Percentiles rank a stretch among this genome's conserved stretches.
Conservation (phyloP, 2,113 vertebrate genomes). For the Aptenodytes patagonicus region DNA sequence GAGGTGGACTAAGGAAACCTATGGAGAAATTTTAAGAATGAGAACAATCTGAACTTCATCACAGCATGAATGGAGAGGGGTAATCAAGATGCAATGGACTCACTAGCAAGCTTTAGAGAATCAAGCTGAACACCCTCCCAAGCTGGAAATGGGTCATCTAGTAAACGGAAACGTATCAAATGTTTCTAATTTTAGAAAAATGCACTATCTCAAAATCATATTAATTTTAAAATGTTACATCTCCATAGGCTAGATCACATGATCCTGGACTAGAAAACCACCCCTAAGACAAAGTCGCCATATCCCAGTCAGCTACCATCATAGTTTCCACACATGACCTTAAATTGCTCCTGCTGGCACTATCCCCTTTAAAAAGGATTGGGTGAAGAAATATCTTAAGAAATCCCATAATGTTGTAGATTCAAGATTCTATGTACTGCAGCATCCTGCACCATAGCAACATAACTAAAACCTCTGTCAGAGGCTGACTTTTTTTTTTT, state of each 20-base stretch:
- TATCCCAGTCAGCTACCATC: not conserved
- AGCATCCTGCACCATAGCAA: constrained; percentile 13
- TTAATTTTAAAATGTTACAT: not conserved
- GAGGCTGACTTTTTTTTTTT: not conserved
- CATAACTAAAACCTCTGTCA: not conserved
- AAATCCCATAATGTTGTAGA: not conserved
- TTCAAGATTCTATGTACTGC: not conserved
- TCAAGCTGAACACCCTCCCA: not conserved
- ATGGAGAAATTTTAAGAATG: not conserved
- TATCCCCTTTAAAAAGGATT: not conserved
- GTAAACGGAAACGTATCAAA: not conserved
- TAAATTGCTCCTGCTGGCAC: not conserved
- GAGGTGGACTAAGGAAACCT: not conserved
- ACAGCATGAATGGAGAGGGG: not conserved
- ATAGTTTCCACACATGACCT: not conserved
- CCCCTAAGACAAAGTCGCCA: not conserved
- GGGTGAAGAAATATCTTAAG: not conserved
- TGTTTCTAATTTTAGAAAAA: not conserved
- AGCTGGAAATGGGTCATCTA: not conserved
- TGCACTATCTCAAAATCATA: not conserved
- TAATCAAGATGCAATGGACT: not conserved
- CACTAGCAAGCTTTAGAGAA: not conserved
- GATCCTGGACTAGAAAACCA: not conserved
- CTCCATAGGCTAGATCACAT: not conserved
- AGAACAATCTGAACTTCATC: not conserved